phyloP scores from a whole-genome alignment of 2,113 vertebrate genomes.

The Limnothrissa miodon region DNA sequence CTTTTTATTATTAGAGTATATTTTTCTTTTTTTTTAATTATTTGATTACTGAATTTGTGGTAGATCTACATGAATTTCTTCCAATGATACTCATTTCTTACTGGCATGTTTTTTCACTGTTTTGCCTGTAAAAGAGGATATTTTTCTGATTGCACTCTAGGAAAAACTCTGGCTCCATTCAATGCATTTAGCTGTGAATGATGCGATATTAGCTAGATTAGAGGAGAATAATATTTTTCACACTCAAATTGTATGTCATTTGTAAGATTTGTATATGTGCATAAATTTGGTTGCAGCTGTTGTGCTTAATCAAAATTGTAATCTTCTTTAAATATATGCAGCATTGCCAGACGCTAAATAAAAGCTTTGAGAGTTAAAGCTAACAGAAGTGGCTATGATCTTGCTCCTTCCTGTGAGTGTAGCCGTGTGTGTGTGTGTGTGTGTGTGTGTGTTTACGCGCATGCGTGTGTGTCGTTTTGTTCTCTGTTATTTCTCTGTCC shows the following conservation, averaged over 20 bases:
- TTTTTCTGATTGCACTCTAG: neutral
- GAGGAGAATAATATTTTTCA: slow-evolving; percentile 15
- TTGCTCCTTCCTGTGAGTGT: slow-evolving; percentile 54
- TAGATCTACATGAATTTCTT: neutral
- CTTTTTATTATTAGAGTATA: neutral
- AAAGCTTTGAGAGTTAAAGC: slow-evolving; percentile 67
- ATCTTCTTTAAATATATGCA: slow-evolving; percentile 53
- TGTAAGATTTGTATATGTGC: slow-evolving; percentile 16
- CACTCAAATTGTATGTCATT: slow-evolving; percentile 16
- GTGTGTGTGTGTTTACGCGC: slow-evolving; percentile 32
- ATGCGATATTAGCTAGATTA: slow-evolving; percentile 12
- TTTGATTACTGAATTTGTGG: neutral
- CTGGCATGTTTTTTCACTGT: neutral
- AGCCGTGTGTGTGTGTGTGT: slow-evolving; percentile 43
- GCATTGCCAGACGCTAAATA: slow-evolving; percentile 64
- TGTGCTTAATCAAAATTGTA: slow-evolving; percentile 60
- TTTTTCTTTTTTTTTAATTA: neutral
- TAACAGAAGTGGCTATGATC: slow-evolving; percentile 71
- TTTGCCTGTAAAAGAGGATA: neutral
- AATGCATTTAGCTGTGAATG: neutral
- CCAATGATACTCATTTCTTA: neutral
- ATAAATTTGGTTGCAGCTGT: slow-evolving; percentile 45
- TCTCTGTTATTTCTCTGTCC: slow-evolving; percentile 65
- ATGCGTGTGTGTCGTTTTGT: slow-evolving; percentile 47
- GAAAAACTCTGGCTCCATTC: neutral